Percentiles rank a stretch among this genome's conserved stretches.
Evolutionary conservation across 2,888 invertebrate species (phyloP).

Genomic region (Zele albiditarsus): DNA sequence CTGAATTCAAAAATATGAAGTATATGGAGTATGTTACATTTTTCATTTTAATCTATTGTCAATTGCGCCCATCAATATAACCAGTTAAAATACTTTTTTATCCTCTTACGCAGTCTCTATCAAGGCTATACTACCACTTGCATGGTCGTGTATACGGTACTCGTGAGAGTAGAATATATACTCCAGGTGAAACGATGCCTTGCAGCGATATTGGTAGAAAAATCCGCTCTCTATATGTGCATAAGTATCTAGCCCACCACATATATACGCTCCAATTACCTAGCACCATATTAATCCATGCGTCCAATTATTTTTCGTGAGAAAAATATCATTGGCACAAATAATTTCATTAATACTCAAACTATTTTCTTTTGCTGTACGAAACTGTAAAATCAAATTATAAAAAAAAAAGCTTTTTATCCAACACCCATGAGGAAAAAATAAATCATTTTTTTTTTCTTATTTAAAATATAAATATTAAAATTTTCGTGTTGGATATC

Average conservation of each 20-base stretch:
- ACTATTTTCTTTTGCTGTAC: not conserved
- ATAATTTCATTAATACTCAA: not conserved
- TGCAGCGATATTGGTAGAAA: conserved; percentile 35
- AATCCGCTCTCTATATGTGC: conserved; percentile 27
- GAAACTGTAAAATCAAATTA: not conserved
- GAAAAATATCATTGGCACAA: conserved; percentile 7
- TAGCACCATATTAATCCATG: conserved; percentile 34
- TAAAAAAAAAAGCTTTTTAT: not conserved
- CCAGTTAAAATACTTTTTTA: not conserved
- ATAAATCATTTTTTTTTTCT: not conserved
- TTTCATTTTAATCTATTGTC: not conserved
- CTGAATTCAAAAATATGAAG: not conserved
- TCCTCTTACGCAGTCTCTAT: not conserved
- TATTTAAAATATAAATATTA: not conserved
- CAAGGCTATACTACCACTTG: conserved; percentile 13
- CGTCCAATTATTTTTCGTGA: conserved; percentile 24
- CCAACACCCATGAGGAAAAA: not conserved
- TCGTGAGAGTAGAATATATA: conserved; percentile 17
- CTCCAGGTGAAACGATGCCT: conserved; percentile 30
- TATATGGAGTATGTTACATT: not conserved
- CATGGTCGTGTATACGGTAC: conserved; percentile 1
- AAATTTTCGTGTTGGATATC: not conserved
- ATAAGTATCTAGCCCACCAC: not conserved
- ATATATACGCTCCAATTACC: conserved; percentile 30
- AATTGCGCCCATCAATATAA: not conserved